Percentiles rank a stretch among this genome's conserved stretches.
Evolutionary conservation across 1,140 invertebrate genomes (phyloP).

Genomic region (Danaus plexippus): DNA sequence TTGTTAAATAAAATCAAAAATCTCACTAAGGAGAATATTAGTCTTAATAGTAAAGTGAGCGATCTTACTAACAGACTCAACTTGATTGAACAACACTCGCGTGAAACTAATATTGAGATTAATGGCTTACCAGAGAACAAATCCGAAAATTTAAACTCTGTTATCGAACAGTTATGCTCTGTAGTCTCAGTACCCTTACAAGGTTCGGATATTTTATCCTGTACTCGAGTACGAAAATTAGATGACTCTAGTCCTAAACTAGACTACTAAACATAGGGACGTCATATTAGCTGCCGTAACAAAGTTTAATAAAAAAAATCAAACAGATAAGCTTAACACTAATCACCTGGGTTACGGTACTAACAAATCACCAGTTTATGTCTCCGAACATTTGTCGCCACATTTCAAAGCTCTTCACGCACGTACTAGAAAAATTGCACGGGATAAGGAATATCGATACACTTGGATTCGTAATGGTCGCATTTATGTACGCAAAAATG

Average conservation of each 20-base stretch:
- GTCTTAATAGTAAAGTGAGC: constrained; percentile 3
- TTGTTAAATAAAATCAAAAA: constrained; percentile 1
- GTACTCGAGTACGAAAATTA: constrained; percentile 6
- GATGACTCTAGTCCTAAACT: neutral
- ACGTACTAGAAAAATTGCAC: constrained; percentile 2
- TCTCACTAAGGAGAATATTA: constrained; percentile 7
- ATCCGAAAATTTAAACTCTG: neutral
- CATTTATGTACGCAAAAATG: neutral
- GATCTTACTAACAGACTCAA: constrained; percentile 10
- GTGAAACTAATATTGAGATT: constrained; percentile 16
- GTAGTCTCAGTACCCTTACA: constrained; percentile 1
- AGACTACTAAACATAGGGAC: neutral
- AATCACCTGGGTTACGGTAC: neutral
- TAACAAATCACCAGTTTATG: neutral
- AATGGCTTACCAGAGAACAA: constrained; percentile 16
- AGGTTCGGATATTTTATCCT: constrained; percentile 4
- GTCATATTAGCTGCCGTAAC: neutral
- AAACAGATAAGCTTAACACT: constrained; percentile 3
- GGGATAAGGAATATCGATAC: constrained; percentile 1
- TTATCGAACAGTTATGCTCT: constrained; percentile 2
- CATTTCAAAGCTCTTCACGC: constrained; percentile 3
- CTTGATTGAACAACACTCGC: constrained; percentile 13
- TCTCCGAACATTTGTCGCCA: constrained; percentile 5
- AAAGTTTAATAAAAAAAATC: constrained; percentile 3
- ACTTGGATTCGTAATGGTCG: constrained; percentile 3